These are phyloP conservation scores for Myodes glareolus DNA, from an alignment of 2,113 vertebrate genomes.

Conservation along the genomic window DNA sequence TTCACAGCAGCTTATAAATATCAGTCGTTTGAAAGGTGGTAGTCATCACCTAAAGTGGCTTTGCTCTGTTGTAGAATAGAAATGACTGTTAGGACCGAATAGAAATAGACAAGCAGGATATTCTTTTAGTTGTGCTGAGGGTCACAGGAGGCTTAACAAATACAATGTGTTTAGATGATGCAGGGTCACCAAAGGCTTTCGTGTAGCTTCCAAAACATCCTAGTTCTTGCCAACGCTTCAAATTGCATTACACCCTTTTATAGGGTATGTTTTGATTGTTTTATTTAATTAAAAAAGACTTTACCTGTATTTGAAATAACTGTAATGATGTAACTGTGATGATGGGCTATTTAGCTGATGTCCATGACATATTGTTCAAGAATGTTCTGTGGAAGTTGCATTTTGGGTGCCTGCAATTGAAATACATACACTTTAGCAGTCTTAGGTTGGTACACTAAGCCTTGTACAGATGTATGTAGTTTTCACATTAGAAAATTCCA, in stretches of 20 bases:
- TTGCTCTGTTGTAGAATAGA: neutral
- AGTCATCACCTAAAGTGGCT: neutral
- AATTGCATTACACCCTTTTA: neutral
- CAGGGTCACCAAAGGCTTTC: neutral
- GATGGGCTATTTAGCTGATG: neutral
- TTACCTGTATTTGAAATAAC: neutral
- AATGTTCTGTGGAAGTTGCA: neutral
- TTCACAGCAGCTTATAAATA: neutral
- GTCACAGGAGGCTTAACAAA: constrained; percentile 6
- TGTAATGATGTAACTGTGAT: neutral
- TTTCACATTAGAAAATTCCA: neutral
- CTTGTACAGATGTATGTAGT: neutral
- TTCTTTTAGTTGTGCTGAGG: constrained; percentile 24
- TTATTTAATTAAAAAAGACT: constrained; percentile 15
- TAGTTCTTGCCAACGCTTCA: neutral
- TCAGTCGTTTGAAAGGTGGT: neutral
- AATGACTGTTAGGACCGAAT: neutral
- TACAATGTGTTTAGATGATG: constrained; percentile 16
- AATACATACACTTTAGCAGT: neutral
- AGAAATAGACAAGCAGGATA: neutral
- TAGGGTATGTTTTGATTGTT: neutral
- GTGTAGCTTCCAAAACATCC: neutral
- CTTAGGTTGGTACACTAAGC: neutral
- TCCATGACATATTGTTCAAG: neutral
- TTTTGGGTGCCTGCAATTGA: neutral